Evolutionary conservation across 1,140 invertebrate genomes (phyloP).

Genomic region (Papilio helenus): DNA sequence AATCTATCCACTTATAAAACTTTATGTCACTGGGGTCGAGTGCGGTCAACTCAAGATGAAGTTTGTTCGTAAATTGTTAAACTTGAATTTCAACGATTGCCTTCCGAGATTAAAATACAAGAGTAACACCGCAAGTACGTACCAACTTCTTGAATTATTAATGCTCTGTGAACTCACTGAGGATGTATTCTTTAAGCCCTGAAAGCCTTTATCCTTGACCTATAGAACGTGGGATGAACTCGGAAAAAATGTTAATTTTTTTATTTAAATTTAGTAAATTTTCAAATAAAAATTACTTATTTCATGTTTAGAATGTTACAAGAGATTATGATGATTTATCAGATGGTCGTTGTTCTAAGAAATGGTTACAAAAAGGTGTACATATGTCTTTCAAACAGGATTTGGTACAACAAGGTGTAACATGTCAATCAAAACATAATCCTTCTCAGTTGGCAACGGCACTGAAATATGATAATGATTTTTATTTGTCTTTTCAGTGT

Average conservation of each 20-base stretch:
- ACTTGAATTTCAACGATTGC: slow-evolving; percentile 20
- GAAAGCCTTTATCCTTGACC: background rate
- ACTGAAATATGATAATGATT: background rate
- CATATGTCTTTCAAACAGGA: background rate
- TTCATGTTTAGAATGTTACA: background rate
- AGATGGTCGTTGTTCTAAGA: background rate
- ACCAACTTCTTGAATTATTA: slow-evolving; percentile 17
- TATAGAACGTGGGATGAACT: background rate
- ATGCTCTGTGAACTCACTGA: background rate
- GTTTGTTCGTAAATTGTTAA: slow-evolving; percentile 24
- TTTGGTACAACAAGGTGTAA: background rate
- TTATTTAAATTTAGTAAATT: background rate
- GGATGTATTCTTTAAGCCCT: background rate
- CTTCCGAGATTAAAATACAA: slow-evolving; percentile 22
- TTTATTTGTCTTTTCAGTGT: background rate
- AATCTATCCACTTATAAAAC: slow-evolving; percentile 15
- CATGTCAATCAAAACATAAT: background rate
- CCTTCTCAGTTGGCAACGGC: background rate
- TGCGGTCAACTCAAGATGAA: slow-evolving; percentile 8
- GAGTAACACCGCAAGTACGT: slow-evolving; percentile 2
- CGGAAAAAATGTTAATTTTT: too few species aligned
- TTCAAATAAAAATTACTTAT: background rate
- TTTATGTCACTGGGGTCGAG: background rate
- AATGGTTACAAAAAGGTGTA: slow-evolving; percentile 1
- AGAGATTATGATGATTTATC: background rate